Conservation (phyloP, 2,113 vertebrate species). For the Dinomys branickii region DNA sequence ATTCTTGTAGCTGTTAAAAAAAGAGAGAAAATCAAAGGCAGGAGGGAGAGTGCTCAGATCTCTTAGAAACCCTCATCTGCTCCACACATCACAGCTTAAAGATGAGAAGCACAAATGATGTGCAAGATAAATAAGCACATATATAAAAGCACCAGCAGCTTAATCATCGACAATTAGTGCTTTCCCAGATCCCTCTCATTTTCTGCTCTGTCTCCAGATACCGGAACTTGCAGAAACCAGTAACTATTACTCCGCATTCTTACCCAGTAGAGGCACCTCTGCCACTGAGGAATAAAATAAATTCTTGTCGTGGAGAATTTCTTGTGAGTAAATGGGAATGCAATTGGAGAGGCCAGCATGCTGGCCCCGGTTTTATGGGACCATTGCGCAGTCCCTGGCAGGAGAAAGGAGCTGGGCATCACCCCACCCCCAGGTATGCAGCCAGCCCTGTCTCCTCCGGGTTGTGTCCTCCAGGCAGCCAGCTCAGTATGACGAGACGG, state of each 20-base stretch:
- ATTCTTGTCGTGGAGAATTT: background rate
- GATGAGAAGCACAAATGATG: constrained; percentile 21
- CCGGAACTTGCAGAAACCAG: constrained; percentile 14
- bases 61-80: background rate
- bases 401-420: background rate
- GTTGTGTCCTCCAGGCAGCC: background rate
- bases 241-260: background rate
- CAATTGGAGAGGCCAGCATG: background rate
- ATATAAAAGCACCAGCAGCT: background rate
- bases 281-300: background rate
- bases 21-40: background rate
- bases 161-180: background rate
- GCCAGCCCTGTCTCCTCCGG: background rate
- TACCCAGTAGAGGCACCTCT: background rate
- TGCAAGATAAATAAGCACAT: background rate
- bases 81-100: background rate
- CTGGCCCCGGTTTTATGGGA: background rate
- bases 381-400: background rate
- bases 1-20: constrained; percentile 43
- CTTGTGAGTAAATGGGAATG: background rate
- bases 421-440: background rate
- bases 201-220: background rate
- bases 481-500: background rate
- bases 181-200: background rate
- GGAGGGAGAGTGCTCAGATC: background rate